Evolutionary conservation across 2,888 invertebrate genomes (phyloP).

Genomic region (Brachylomia viminalis): DNA sequence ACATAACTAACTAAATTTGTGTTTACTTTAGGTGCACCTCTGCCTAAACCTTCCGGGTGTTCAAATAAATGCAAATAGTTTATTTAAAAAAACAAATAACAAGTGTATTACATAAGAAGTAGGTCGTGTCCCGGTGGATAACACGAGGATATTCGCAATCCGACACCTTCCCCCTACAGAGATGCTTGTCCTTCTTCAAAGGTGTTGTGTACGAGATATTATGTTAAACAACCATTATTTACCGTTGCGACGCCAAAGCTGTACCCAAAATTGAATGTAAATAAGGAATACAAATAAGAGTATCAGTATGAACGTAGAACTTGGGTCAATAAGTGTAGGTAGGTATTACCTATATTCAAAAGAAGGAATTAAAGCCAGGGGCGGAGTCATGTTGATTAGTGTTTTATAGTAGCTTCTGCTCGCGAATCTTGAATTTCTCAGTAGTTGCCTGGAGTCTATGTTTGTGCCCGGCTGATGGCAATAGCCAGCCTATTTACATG

Average conservation of each 20-base stretch:
- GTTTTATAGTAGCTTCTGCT: too few relatives aligned
- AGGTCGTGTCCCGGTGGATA: conserved; percentile 25
- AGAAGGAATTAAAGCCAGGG: too few relatives aligned
- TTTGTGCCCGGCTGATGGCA: too few relatives aligned
- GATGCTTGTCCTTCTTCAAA: conserved; percentile 25
- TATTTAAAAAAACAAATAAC: not conserved
- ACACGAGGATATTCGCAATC: conserved; percentile 32
- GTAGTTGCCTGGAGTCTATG: too few relatives aligned
- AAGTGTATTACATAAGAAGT: not conserved
- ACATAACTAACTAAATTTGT: too few relatives aligned
- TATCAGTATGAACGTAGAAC: not conserved
- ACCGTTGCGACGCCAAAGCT: conserved; percentile 2
- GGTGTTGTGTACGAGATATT: conserved; percentile 38
- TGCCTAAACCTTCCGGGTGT: too few relatives aligned
- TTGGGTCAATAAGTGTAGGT: not conserved
- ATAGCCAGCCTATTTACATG: too few relatives aligned
- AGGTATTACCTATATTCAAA: too few relatives aligned
- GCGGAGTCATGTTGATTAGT: too few relatives aligned
- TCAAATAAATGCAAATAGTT: not conserved
- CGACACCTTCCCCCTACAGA: conserved; percentile 22
- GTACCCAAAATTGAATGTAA: conserved; percentile 15
- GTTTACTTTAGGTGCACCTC: too few relatives aligned
- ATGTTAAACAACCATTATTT: conserved; percentile 43
- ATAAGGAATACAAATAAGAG: conserved; percentile 18
- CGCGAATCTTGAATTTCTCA: too few relatives aligned